Percentiles rank a stretch among this genome's conserved stretches.
phyloP scores from a whole-genome alignment of 2,797 vertebrate species.

The Cossypha dichroa region DNA sequence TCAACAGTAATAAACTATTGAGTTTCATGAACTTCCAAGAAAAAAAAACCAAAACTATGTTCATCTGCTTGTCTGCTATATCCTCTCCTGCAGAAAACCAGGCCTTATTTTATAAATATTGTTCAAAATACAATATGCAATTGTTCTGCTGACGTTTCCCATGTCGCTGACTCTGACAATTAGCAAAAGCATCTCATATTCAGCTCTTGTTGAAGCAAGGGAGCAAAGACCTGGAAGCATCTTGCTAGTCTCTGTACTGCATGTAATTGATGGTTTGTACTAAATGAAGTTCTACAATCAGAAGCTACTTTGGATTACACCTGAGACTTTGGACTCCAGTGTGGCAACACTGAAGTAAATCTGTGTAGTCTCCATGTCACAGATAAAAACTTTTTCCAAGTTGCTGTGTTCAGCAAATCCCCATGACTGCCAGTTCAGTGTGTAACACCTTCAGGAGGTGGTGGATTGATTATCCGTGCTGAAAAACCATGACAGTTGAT shows the following conservation, averaged over 20 bases:
- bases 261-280: not conserved
- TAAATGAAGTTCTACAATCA: not conserved
- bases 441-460: not conserved
- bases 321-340: not conserved
- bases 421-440: not conserved
- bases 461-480: not conserved
- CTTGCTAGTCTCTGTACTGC: rapidly evolving
- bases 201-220: not conserved
- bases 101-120: not conserved
- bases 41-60: not conserved
- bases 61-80: not conserved
- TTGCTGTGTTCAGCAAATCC: not conserved
- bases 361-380: not conserved
- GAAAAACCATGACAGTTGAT: not conserved
- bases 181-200: not conserved
- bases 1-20: not conserved
- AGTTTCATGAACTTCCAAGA: not conserved
- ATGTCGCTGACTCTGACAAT: not conserved
- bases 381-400: not conserved
- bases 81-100: not conserved
- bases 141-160: not conserved
- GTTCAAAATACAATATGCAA: not conserved
- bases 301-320: not conserved
- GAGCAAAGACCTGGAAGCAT: not conserved
- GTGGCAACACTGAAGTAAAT: not conserved